Conservation (phyloP, 2,888 invertebrate species). For the Spialia ferax region DNA sequence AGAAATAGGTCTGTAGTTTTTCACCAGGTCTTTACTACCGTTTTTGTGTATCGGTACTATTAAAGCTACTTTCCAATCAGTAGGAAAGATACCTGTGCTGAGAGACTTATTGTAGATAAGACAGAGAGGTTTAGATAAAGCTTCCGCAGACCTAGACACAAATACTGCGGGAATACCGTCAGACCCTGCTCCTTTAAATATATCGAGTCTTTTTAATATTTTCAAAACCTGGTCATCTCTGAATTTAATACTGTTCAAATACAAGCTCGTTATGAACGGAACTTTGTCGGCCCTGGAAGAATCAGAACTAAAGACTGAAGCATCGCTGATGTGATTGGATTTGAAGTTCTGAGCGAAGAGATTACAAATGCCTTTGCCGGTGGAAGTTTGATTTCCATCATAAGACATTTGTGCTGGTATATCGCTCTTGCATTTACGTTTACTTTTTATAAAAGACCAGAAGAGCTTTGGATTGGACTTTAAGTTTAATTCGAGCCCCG, state of each 20-base stretch:
- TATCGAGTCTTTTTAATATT: conserved; percentile 6
- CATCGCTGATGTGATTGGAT: background rate
- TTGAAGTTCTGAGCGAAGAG: background rate
- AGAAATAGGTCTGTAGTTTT: background rate
- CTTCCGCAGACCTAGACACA: background rate
- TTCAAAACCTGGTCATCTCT: conserved; percentile 4
- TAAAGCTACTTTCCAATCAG: background rate
- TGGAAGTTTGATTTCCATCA: background rate
- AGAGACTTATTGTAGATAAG: background rate
- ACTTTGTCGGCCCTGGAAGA: background rate
- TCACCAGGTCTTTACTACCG: background rate
- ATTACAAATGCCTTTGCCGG: background rate
- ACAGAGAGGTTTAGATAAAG: background rate
- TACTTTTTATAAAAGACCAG: background rate
- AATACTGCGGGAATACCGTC: background rate
- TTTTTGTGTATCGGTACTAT: background rate
- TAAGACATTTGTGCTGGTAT: background rate
- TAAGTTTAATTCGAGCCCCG: background rate
- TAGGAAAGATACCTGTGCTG: background rate
- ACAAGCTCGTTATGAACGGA: background rate
- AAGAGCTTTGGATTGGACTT: background rate
- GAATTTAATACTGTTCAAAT: background rate
- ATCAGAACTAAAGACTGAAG: background rate
- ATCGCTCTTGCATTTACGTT: background rate
- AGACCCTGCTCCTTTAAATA: conserved; percentile 4